Evolutionary conservation across 1,140 invertebrate species (phyloP), one percentile per base, ranked within the genome.

Genomic region (Solen grandis): DNA sequence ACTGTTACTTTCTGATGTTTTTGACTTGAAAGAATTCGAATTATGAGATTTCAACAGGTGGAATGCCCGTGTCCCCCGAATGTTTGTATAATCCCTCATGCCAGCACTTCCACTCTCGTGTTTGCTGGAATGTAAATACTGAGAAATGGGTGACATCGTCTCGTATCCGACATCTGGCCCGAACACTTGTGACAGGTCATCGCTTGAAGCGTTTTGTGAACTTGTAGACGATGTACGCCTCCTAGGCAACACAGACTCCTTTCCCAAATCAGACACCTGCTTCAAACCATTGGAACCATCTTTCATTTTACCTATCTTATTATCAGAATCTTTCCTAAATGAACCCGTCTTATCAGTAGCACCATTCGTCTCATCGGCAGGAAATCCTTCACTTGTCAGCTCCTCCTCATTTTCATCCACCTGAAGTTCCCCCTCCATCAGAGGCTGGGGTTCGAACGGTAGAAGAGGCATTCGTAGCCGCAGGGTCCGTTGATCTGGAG

Each of bases 381-480:
- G 22, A 13, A 41, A 31, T 36, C 27, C 16, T 70, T 70, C 57
- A 19, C 57, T 50, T 35, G 38, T 25, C 59, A 55, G 8, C 8
- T 46, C n/a, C 25, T 29, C 41, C n/a, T 76, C 60, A 25, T 76
- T 63, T 0, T 41, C 60, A n/a, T 76, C 50, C 13, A 76, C 38
- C 13, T 66, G 31, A 14, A 59, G 38, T 35, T 68, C 65, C 36
- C 55, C 54, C 27, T 80, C 77, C 16, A 65, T 59, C 38, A 65
- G 57, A 5, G 77, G 46, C 22, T 31, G 27, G 5, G 68, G 54
- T 27, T 19, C 36, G 5, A 83, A 68, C 0, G 79, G 79, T 3
- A 78, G 62, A 14, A 81, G 79, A 16, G 79, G 81, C 29, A 83
- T 55, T 10, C 84, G 38, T 31, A 82, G 68, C 16, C 82, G 78